A percentile compares a stretch with the other conserved stretches of the same genome.
Conservation (phyloP, 2,888 invertebrate genomes). For the Meteorus cinctellus region DNA sequence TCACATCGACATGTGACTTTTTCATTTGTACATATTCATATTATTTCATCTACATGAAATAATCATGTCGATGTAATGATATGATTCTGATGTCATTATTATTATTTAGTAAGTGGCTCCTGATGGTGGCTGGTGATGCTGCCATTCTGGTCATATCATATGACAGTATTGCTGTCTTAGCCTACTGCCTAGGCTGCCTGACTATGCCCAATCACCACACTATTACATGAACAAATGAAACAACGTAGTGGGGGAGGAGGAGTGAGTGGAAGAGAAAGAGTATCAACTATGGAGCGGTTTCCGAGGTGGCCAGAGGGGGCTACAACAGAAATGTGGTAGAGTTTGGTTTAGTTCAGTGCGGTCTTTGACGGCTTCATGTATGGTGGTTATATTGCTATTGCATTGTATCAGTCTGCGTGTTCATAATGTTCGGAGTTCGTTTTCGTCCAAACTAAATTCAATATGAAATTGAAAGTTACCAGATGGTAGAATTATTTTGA, state of each 20-base stretch:
- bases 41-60: no score
- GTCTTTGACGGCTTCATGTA: conserved; percentile 70
- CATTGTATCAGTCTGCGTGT: conserved; percentile 20
- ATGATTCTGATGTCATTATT: no score
- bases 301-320: conserved; percentile 63
- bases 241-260: conserved; percentile 45
- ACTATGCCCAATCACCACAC: no score
- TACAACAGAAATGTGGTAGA: conserved; percentile 70
- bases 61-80: no score
- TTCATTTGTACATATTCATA: background rate
- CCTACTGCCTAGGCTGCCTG: no score
- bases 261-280: conserved; percentile 50
- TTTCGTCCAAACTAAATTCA: background rate
- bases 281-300: conserved; percentile 70
- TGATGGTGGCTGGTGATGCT: no score
- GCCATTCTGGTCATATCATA: no score
- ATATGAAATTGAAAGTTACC: background rate
- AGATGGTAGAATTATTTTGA: background rate
- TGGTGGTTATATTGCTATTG: conserved; percentile 57
- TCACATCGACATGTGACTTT: background rate
- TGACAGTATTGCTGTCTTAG: no score
- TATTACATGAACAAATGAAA: no score
- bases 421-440: background rate
- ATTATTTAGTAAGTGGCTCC: no score
- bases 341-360: conserved; percentile 67